Conservation (phyloP, 2,797 vertebrate species). For the Thamnophis elegans region DNA sequence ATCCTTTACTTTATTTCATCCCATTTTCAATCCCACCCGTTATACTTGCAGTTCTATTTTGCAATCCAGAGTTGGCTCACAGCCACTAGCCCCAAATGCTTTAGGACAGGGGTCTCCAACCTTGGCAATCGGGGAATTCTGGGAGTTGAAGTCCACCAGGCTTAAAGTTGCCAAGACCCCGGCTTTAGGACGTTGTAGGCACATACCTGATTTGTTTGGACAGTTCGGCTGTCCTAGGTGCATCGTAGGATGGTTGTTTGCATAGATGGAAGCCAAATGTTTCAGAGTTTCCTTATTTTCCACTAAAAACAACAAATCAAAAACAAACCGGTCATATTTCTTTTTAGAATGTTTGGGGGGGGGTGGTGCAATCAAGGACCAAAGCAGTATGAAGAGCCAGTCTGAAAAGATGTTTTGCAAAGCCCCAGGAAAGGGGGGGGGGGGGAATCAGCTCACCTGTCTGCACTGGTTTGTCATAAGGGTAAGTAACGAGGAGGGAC, state of each 20-base stretch:
- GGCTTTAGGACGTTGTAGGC: background rate
- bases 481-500: slow-evolving; percentile 89
- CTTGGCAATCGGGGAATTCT: too few species aligned
- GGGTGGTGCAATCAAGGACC: background rate
- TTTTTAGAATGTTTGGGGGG: too few species aligned
- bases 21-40: too few species aligned
- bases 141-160: too few species aligned
- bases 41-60: too few species aligned
- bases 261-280: slow-evolving; percentile 91
- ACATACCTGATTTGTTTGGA: slow-evolving; percentile 81
- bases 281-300: slow-evolving; percentile 92
- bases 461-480: slow-evolving; percentile 91
- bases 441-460: slow-evolving; percentile 73
- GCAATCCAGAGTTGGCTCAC: too few species aligned
- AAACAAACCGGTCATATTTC: too few species aligned
- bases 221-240: slow-evolving; percentile 87
- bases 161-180: too few species aligned
- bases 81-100: too few species aligned
- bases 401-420: background rate
- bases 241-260: slow-evolving; percentile 91
- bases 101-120: too few species aligned
- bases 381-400: too few species aligned
- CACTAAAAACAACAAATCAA: slow-evolving; percentile 69
- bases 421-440: too few species aligned
- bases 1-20: background rate